Conservation (phyloP, 2,888 invertebrate species). For the Mantis religiosa region DNA sequence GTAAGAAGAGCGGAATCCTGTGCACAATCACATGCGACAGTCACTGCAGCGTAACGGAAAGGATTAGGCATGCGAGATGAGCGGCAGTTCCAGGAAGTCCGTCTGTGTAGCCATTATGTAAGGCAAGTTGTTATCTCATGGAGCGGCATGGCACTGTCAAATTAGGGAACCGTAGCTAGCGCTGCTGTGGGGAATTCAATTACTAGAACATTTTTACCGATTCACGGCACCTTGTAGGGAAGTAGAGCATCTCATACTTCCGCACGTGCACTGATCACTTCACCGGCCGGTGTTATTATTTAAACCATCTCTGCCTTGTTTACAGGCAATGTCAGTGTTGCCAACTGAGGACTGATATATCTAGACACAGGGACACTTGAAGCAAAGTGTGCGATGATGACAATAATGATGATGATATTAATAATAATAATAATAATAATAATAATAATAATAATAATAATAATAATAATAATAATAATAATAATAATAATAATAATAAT, state of each 20-base stretch:
- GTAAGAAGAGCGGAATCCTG: too few species aligned
- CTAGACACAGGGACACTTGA: too few species aligned
- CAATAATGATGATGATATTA: too few species aligned
- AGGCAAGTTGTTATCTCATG: not conserved
- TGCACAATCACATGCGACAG: not conserved
- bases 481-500: too few species aligned
- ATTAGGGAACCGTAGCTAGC: not conserved
- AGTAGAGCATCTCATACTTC: not conserved
- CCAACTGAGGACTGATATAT: too few species aligned
- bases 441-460: too few species aligned
- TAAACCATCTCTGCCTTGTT: too few species aligned
- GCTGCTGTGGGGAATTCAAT: not conserved
- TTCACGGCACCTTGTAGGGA: not conserved
- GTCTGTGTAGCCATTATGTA: not conserved
- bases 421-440: too few species aligned
- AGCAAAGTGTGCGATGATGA: too few species aligned
- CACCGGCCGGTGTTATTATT: too few species aligned
- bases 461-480: too few species aligned
- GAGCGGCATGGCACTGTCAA: not conserved
- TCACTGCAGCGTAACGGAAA: not conserved
- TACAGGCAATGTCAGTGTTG: too few species aligned
- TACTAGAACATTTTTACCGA: not conserved
- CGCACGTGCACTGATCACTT: not conserved
- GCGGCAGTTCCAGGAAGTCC: not conserved
- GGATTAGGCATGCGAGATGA: not conserved